phyloP scores from a whole-genome alignment of 2,113 vertebrate genomes.

The Zingel zingel region DNA sequence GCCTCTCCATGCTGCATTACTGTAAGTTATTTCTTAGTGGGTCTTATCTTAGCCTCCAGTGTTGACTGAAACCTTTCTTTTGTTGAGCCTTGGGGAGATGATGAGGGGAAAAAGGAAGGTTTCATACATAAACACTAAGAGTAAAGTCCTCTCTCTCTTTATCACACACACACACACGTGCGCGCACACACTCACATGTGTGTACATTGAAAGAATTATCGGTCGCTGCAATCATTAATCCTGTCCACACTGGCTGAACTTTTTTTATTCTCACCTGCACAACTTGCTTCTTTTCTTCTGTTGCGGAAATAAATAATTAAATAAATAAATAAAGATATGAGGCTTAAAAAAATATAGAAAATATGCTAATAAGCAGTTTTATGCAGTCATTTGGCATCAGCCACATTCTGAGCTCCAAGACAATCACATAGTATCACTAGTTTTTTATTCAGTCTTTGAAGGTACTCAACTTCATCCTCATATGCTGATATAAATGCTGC shows the following conservation, averaged over 20 bases:
- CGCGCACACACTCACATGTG: too few relatives aligned
- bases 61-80: conserved; percentile 51
- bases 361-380: not conserved
- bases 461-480: not conserved
- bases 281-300: too few relatives aligned
- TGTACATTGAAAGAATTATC: too few relatives aligned
- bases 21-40: conserved; percentile 16
- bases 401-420: not conserved
- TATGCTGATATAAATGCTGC: conserved; percentile 24
- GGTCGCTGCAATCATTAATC: too few relatives aligned
- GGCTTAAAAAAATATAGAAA: too few relatives aligned
- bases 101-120: conserved; percentile 36
- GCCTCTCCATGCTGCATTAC: conserved; percentile 16
- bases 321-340: not conserved
- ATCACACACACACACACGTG: not conserved
- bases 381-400: not conserved
- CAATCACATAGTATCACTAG: not conserved
- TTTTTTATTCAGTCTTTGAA: conserved; percentile 8
- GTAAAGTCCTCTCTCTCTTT: conserved; percentile 21
- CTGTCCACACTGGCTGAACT: too few relatives aligned
- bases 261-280: too few relatives aligned
- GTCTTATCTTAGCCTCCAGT: conserved; percentile 56
- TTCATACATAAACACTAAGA: conserved; percentile 30
- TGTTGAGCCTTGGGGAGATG: conserved; percentile 33
- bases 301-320: too few relatives aligned